Base-by-base conservation (phyloP, 2,888 invertebrate genomes). In the Aethes cnicana region DNA sequence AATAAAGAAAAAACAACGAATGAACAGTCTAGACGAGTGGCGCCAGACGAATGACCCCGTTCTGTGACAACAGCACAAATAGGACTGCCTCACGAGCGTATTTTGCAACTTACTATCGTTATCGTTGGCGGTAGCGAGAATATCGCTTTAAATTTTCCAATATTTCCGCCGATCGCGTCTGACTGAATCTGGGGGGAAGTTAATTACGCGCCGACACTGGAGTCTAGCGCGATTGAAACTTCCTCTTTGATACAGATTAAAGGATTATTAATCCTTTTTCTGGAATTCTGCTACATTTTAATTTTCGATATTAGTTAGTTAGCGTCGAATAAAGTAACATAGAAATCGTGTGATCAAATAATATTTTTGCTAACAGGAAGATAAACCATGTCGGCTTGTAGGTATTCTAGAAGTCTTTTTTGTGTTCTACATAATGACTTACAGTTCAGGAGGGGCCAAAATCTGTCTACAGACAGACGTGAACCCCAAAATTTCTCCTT, bases 21-120 rank as follows among this genome's bases (percentile, higher is more conserved):
- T 50, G 50, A 43, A 36, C 43, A 36, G 72, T 72, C 74, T 74
- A 73, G 75, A 73, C 74, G 62, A 46, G 55, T 61, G 76, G 76
- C 77, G 74, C 75, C 77, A 67, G 64, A 49, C 43, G 55, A 50
- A 12, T 44, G 50, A 50, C 50, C 50, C 43, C 50, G 44, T 50
- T 50, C 36, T 21, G 49, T 14, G n/a, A 39, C 32, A 32, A 28
- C 28, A 28, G 25, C 48, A 48, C 41, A 47, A 48, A 48, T 43
- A 43, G 28, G 20, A 35, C 23, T 26, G 43, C 36, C 44, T 50
- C 30, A 50, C 49, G 43, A 44, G 44, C 50, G 50, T 30, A 50
- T 50, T 50, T 50, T 50, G 50, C 43, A 50, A 50, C 37, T 50
- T 36, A 37, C 43, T 30, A 50, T 50, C 36, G 35, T 16, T 28